These are phyloP conservation scores for Jordanella pulchra DNA, from an alignment of 2,797 vertebrate genomes.

Conservation along the genomic window DNA sequence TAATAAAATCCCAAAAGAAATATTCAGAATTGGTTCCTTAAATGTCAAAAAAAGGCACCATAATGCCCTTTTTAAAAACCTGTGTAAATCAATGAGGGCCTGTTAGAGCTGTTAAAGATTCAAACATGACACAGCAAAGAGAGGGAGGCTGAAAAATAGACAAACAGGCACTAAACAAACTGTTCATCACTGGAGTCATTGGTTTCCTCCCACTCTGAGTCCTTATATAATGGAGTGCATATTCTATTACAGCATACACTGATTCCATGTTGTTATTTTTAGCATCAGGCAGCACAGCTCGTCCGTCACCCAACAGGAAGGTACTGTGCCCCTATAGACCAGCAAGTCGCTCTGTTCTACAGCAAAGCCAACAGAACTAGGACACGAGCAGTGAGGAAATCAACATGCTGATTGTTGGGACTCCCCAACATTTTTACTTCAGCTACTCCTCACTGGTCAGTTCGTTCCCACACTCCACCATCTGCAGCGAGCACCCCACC, in stretches of 20 bases:
- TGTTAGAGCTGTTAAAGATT: background rate
- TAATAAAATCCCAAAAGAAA: background rate
- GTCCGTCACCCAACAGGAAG: conserved; percentile 36
- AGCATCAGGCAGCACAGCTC: conserved; percentile 32
- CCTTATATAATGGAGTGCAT: conserved; percentile 3
- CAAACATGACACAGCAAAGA: background rate
- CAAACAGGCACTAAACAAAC: background rate
- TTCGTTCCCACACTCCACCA: conserved; percentile 72
- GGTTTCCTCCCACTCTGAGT: background rate
- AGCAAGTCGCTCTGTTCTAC: conserved; percentile 39
- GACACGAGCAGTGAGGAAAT: conserved; percentile 69
- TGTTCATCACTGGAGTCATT: background rate
- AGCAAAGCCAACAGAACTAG: conserved; percentile 56
- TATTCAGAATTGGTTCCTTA: background rate
- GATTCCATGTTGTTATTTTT: conserved; percentile 60
- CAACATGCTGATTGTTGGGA: conserved; percentile 70
- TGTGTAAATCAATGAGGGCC: background rate
- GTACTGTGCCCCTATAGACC: conserved; percentile 40
- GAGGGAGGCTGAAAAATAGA: background rate
- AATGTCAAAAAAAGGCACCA: background rate
- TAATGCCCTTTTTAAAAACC: background rate
- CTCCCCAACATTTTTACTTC: conserved; percentile 68
- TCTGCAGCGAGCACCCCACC: conserved; percentile 58
- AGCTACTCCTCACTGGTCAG: conserved; percentile 52
- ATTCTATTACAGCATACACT: background rate